These are phyloP conservation scores for Hippasteria phrygiana DNA, from an alignment of 53 echinoderm and acorn worm genomes.

Conservation along the genomic window DNA sequence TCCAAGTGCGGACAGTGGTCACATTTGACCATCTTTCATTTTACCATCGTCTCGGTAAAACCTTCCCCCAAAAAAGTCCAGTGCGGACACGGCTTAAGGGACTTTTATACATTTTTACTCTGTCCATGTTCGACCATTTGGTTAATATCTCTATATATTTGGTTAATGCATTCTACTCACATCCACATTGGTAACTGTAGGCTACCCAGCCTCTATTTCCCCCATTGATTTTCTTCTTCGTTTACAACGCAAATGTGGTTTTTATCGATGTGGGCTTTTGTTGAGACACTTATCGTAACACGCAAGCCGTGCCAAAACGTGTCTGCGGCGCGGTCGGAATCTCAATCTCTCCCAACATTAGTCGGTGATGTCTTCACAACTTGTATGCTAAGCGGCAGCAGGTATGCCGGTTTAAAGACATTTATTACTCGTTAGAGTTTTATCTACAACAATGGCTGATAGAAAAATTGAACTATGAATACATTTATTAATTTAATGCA, in stretches of 20 bases:
- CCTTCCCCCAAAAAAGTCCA: no score
- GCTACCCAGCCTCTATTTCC: conserved; percentile 15
- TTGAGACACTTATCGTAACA: conserved; percentile 7
- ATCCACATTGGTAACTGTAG: conserved; percentile 2
- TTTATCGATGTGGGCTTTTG: conserved; percentile 45
- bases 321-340: conserved; percentile 5
- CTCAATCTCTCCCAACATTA: not conserved
- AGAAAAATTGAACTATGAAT: not conserved
- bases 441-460: not conserved
- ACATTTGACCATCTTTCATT: no score
- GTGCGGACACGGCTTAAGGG: no score
- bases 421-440: not conserved
- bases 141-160: not conserved
- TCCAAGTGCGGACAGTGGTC: no score
- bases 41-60: no score
- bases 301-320: not conserved
- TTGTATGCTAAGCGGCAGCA: not conserved
- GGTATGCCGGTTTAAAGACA: not conserved
- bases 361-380: not conserved
- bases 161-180: conserved; percentile 11
- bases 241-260: conserved; percentile 46
- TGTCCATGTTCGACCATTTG: not conserved
- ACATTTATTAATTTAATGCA: not conserved
- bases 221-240: conserved; percentile 35
- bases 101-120: not conserved